phyloP scores from a whole-genome alignment of 2,888 invertebrate genomes.

The Cantharis lateralis region DNA sequence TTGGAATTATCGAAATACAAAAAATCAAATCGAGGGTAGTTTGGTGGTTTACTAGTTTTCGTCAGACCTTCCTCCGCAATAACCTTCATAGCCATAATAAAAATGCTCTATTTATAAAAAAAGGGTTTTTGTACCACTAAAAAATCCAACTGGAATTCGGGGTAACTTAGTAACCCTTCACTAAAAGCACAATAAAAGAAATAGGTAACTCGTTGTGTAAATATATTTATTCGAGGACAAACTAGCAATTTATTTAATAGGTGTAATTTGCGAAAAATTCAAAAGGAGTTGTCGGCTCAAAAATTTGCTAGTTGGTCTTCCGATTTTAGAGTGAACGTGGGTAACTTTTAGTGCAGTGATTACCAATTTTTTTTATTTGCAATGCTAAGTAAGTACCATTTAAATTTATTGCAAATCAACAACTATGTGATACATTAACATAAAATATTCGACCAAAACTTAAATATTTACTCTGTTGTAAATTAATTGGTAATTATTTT shows the following conservation, averaged over 20 bases:
- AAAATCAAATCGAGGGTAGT: background rate
- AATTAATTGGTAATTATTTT: background rate
- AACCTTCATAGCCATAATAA: constrained; percentile 30
- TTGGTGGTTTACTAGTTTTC: constrained; percentile 2
- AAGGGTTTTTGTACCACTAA: constrained; percentile 38
- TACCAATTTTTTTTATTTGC: background rate
- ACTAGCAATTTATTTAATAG: constrained; percentile 41
- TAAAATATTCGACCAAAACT: background rate
- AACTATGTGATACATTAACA: background rate
- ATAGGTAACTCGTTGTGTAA: constrained; percentile 36
- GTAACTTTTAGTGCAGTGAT: background rate
- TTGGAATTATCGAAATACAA: background rate
- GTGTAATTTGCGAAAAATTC: constrained; percentile 28
- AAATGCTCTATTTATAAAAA: constrained; percentile 40
- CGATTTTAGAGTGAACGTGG: background rate
- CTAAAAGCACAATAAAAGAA: constrained; percentile 42
- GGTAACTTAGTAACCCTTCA: constrained; percentile 44
- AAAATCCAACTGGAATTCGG: constrained; percentile 35
- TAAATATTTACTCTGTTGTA: background rate
- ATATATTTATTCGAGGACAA: constrained; percentile 44
- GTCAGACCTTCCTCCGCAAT: constrained; percentile 29
- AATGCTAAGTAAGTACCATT: background rate
- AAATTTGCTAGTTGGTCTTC: constrained; percentile 11
- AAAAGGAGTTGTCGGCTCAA: constrained; percentile 9
- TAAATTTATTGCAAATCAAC: background rate